Percentiles rank a stretch among this genome's conserved stretches.
phyloP scores from a whole-genome alignment of 2,113 vertebrate species.

The Spilogale gracilis region DNA sequence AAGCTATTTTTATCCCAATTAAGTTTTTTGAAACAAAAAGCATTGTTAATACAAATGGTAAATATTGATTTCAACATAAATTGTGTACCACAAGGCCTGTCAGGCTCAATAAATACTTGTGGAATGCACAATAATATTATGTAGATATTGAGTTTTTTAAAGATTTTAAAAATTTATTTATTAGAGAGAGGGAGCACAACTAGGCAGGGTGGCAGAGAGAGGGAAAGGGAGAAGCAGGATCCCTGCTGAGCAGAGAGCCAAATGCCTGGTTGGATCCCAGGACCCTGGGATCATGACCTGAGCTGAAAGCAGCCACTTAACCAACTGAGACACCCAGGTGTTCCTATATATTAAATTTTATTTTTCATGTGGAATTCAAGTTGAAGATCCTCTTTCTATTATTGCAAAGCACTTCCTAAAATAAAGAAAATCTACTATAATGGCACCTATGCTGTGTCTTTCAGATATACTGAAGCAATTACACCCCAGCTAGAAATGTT shows the following conservation, averaged over 20 bases:
- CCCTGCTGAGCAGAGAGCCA: too few species aligned
- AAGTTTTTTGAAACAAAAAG: not conserved
- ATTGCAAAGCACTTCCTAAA: not conserved
- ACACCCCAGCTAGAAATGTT: fast-evolving
- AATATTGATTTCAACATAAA: not conserved
- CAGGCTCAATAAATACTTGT: not conserved
- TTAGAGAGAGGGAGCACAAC: too few species aligned
- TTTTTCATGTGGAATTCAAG: not conserved
- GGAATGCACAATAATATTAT: not conserved
- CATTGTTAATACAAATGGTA: not conserved
- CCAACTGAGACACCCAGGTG: too few species aligned
- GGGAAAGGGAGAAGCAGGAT: too few species aligned
- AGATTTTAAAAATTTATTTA: too few species aligned
- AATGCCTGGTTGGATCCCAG: too few species aligned
- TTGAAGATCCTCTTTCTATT: not conserved
- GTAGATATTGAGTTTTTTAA: not conserved
- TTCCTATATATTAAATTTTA: not conserved
- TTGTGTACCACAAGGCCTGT: not conserved
- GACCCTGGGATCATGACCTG: too few species aligned
- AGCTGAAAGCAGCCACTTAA: too few species aligned
- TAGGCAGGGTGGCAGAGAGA: too few species aligned
- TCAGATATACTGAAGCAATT: not conserved
- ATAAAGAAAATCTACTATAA: not conserved
- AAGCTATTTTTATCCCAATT: not conserved
- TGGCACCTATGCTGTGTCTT: fast-evolving